Percentiles rank a stretch among this genome's conserved stretches.
These are phyloP conservation scores for Bos indicus DNA, from an alignment of 2,113 vertebrate genomes.

Conservation along the genomic window DNA sequence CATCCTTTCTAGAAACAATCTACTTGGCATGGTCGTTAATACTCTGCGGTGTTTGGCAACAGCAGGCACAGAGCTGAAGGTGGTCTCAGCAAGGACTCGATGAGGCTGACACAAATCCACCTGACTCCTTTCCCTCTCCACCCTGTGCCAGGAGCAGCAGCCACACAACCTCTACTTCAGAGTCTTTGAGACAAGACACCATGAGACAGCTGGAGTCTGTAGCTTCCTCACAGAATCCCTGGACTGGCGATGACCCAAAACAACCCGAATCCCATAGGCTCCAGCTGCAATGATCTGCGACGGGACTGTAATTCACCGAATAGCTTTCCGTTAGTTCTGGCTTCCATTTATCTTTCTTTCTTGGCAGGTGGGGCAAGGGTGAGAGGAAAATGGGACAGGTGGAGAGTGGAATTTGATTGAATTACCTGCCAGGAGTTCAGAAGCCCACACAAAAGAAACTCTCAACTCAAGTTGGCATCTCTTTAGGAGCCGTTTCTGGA, in stretches of 20 bases:
- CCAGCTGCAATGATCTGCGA: not conserved
- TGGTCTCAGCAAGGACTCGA: not conserved
- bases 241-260: conserved; percentile 4
- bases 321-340: conserved; percentile 44
- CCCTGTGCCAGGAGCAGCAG: not conserved
- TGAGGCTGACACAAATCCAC: not conserved
- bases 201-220: conserved; percentile 10
- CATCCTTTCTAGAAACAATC: not conserved
- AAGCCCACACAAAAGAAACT: conserved; percentile 24
- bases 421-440: conserved; percentile 47
- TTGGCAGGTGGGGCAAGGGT: conserved; percentile 55
- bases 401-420: conserved; percentile 37
- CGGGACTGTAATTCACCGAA: conserved; percentile 32
- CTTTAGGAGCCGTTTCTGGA: not conserved
- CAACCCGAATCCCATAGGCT: conserved; percentile 19
- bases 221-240: not conserved
- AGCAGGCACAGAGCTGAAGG: not conserved
- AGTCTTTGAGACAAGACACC: conserved; percentile 7
- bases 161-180: not conserved
- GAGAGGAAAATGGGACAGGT: conserved; percentile 50
- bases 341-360: conserved; percentile 55
- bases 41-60: not conserved
- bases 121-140: not conserved
- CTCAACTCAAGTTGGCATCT: conserved; percentile 25
- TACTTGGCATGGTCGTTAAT: too few species aligned